A percentile compares a stretch with the other conserved stretches of the same genome.
phyloP scores from a whole-genome alignment of 2,113 vertebrate genomes.

The Caracal caracal region DNA sequence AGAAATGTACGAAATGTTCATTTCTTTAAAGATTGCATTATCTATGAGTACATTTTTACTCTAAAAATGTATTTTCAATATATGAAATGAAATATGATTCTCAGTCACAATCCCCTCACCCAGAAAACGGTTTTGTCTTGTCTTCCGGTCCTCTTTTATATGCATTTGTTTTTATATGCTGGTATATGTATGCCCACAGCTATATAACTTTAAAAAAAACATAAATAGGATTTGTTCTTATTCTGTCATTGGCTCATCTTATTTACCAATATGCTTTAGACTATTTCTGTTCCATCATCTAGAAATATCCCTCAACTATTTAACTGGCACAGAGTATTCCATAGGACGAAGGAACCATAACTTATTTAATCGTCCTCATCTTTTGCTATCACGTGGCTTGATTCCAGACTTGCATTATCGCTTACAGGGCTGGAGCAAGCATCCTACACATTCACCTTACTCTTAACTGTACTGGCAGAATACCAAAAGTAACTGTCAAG shows the following conservation, averaged over 20 bases:
- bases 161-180: not conserved
- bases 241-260: not conserved
- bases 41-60: not conserved
- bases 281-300: not conserved
- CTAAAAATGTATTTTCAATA: not conserved
- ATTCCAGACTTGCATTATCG: not conserved
- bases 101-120: not conserved
- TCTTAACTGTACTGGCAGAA: not conserved
- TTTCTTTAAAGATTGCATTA: not conserved
- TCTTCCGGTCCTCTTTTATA: not conserved
- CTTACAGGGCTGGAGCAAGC: not conserved
- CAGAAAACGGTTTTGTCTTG: not conserved
- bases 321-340: not conserved
- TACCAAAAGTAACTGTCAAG: not conserved
- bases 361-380: not conserved
- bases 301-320: not conserved
- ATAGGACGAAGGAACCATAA: not conserved
- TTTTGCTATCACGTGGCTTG: not conserved
- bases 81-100: not conserved
- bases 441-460: not conserved
- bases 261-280: not conserved
- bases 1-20: not conserved
- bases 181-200: not conserved
- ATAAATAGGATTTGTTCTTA: not conserved
- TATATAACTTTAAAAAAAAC: not conserved